Evolutionary conservation across 2,888 invertebrate genomes (phyloP).

Genomic region (Pyrgus malvae): DNA sequence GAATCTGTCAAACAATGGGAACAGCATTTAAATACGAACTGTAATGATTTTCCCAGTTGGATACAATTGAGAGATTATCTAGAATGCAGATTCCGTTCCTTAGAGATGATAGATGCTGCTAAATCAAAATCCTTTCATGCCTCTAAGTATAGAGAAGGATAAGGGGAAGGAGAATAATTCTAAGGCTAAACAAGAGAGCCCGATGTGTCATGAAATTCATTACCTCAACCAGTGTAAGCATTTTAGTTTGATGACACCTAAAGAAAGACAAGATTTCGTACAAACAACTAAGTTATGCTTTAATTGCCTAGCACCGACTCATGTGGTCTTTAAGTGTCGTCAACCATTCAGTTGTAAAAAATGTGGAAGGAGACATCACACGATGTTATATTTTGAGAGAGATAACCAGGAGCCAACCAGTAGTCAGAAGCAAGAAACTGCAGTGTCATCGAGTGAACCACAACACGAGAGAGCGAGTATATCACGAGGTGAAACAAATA

Average conservation of each 20-base stretch:
- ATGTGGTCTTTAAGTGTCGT: constrained; percentile 24
- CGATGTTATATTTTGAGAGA: constrained; percentile 30
- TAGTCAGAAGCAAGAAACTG: no score
- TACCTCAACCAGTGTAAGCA: constrained; percentile 28
- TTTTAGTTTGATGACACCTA: constrained; percentile 9
- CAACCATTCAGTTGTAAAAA: constrained; percentile 26
- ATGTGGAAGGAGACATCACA: constrained; percentile 34
- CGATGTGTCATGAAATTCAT: constrained; percentile 25
- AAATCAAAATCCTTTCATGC: constrained; percentile 27
- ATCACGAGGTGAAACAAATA: not conserved
- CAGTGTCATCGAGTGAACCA: not conserved
- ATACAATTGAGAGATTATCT: constrained; percentile 12
- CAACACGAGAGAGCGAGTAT: not conserved
- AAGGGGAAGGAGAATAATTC: constrained; percentile 1
- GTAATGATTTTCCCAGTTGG: not conserved
- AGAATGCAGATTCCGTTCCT: constrained; percentile 23
- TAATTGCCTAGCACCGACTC: constrained; percentile 27
- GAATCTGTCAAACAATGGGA: constrained; percentile 29
- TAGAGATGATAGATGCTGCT: constrained; percentile 27
- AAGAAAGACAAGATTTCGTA: constrained; percentile 27
- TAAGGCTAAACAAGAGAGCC: constrained; percentile 7
- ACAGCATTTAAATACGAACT: not conserved
- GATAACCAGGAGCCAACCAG: no score
- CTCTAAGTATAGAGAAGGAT: no score
- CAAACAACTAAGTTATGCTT: constrained; percentile 27